These are phyloP conservation scores for Sceloporus undulatus DNA, from an alignment of 2,113 vertebrate genomes.

Conservation along the genomic window DNA sequence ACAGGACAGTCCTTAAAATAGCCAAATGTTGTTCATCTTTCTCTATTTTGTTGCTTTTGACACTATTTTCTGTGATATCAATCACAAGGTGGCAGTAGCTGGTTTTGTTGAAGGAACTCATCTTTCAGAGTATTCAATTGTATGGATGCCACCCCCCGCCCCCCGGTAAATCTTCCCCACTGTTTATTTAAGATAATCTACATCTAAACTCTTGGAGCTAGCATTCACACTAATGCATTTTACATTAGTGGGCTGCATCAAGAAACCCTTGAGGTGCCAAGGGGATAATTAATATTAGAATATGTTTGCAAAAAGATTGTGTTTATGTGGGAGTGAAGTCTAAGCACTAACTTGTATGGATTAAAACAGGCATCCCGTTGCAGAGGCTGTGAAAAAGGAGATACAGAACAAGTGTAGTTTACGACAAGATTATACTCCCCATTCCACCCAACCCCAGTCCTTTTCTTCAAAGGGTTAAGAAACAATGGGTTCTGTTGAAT, in stretches of 20 bases:
- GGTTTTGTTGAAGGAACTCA: slow-evolving; percentile 55
- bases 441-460: too few relatives aligned
- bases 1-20: slow-evolving; percentile 46
- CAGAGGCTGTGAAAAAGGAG: slow-evolving; percentile 56
- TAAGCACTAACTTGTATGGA: slow-evolving; percentile 71
- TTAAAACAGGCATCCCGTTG: slow-evolving; percentile 73
- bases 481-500: slow-evolving; percentile 8
- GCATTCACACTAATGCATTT: slow-evolving; percentile 83
- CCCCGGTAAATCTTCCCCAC: slow-evolving; percentile 5
- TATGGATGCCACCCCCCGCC: not conserved
- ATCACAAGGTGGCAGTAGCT: slow-evolving; percentile 66
- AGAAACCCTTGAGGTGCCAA: slow-evolving; percentile 83
- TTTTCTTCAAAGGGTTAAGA: slow-evolving; percentile 9
- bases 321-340: slow-evolving; percentile 82
- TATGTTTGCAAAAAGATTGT: slow-evolving; percentile 85
- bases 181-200: slow-evolving; percentile 81
- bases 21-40: slow-evolving; percentile 55
- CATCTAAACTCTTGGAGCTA: slow-evolving; percentile 80
- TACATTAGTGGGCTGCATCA: slow-evolving; percentile 83
- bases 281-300: slow-evolving; percentile 86
- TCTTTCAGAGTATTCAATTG: slow-evolving; percentile 68
- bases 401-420: slow-evolving; percentile 58
- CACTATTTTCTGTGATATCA: slow-evolving; percentile 71
- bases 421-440: slow-evolving; percentile 35
- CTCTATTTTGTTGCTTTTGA: slow-evolving; percentile 63